Conservation (phyloP, 35 echinoderm and acorn worm species). For the Apostichopus japonicus region DNA sequence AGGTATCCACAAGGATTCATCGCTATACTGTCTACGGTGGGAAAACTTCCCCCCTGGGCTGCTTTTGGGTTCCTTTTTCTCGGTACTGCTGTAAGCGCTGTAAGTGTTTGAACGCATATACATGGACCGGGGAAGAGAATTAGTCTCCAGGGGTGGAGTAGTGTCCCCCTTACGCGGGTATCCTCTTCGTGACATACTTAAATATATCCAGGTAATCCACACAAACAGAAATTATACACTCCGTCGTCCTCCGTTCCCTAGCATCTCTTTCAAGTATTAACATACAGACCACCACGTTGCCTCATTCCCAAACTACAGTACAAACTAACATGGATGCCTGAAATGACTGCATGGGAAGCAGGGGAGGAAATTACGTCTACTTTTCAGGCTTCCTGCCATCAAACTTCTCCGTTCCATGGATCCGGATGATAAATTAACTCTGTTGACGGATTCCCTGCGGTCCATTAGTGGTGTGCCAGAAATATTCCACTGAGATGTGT, state of each 20-base stretch:
- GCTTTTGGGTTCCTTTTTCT: neutral
- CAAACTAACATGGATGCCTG: too few relatives aligned
- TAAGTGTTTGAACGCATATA: conserved; percentile 26
- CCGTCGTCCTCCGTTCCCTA: neutral
- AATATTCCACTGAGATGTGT: neutral
- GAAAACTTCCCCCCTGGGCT: neutral
- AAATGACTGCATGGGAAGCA: neutral
- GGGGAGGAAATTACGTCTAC: conserved; percentile 13
- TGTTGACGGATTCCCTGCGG: conserved; percentile 13
- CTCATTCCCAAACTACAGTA: neutral
- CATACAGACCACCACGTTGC: neutral
- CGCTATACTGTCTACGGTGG: conserved; percentile 48
- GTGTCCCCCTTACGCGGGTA: conserved; percentile 17
- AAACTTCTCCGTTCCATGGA: neutral
- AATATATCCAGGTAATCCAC: neutral
- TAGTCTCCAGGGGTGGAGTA: conserved; percentile 37
- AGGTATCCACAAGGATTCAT: conserved; percentile 32
- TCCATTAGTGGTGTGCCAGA: conserved; percentile 6
- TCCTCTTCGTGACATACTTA: conserved; percentile 2
- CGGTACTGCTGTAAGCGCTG: neutral
- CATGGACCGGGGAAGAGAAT: conserved; percentile 34
- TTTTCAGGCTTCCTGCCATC: neutral
- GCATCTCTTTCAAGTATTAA: neutral
- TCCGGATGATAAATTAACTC: conserved; percentile 45
- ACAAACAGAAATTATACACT: neutral